Evolutionary conservation across 2,797 vertebrate species (phyloP), one percentile per base, ranked within the genome.

Genomic region (Siniperca undulata): DNA sequence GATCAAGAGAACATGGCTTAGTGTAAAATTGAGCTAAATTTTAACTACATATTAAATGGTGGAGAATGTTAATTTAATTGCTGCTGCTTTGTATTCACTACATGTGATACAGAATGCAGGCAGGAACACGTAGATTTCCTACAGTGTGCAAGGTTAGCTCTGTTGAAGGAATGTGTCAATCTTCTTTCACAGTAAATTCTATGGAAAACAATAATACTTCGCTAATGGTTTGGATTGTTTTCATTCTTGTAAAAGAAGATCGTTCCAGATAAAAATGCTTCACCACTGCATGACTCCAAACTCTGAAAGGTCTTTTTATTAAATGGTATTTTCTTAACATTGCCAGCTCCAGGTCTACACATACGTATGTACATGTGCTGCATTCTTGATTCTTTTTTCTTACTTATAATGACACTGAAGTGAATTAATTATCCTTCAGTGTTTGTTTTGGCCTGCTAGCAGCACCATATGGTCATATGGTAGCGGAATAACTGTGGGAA

Each of bases 381-480:
- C 5, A n/a, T 65, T 68, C 36, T 17, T 34, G 0, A 64, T 55
- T 60, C 22, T n/a, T 64, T 48, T 48, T 38, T 48, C 60, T 20
- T 19, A 10, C 52, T 34, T 30, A 52, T 67, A 62, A 62, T 50
- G 68, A 64, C 13, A 83, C 17, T 22, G 19, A 60, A 65, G 50
- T 70, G 14, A 62, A 74, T 82, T 40, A 9, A 48, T 38, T 77
- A 44, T 46, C 38, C 42, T 12, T 16, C 65, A 24, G 24, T 55
- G 65, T 77, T 78, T 85, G 64, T 62, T 62, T 72, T 82, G 77
- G 75, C 74, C 44, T 67, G 34, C 75, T 7, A 44, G 83, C 38
- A 62, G 70, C 55, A 53, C 74, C 88, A 82, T 81, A 88, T 83
- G 83, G 67, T 60, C 84, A 72, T 64, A 81, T 74, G 56, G 60